Evolutionary conservation across 2,113 vertebrate genomes (phyloP).

Genomic region (Chlorodrepanis virens): DNA sequence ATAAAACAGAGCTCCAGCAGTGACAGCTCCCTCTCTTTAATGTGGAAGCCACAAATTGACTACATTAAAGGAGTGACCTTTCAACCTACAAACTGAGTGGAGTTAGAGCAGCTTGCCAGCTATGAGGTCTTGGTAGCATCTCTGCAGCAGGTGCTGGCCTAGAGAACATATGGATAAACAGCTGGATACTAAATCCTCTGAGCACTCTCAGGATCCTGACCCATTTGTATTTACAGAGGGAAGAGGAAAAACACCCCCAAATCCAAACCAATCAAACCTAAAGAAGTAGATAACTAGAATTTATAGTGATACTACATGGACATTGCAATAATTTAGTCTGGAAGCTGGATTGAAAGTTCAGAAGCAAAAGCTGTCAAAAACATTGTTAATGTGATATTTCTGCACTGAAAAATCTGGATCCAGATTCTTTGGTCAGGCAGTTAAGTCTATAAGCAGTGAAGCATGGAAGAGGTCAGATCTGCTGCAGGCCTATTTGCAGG

Average conservation of each 20-base stretch:
- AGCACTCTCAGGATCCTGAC: slow-evolving; percentile 16
- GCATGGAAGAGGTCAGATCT: not conserved
- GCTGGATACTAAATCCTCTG: slow-evolving; percentile 32
- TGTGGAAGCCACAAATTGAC: not conserved
- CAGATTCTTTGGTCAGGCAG: not conserved
- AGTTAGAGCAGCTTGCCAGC: slow-evolving; percentile 36
- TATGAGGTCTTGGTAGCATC: slow-evolving; percentile 10
- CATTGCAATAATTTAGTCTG: not conserved
- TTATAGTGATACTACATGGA: not conserved
- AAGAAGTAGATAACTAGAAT: not conserved
- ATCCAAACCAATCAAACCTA: not conserved
- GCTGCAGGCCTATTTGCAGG: not conserved
- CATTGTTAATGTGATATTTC: not conserved
- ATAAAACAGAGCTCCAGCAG: slow-evolving; percentile 14
- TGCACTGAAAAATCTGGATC: not conserved
- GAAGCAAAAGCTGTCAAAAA: not conserved
- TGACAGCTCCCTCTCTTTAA: slow-evolving; percentile 14
- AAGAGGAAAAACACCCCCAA: not conserved
- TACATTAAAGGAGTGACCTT: slow-evolving; percentile 50
- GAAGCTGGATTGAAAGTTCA: not conserved
- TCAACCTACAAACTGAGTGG: slow-evolving; percentile 11
- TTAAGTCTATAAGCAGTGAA: not conserved
- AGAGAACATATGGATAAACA: slow-evolving; percentile 42
- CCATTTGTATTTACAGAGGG: not conserved
- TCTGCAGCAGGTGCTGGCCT: slow-evolving; percentile 42